Evolutionary conservation across 2,888 invertebrate genomes (phyloP), one percentile per base, ranked within the genome.

Genomic region (Campaea margaritaria): DNA sequence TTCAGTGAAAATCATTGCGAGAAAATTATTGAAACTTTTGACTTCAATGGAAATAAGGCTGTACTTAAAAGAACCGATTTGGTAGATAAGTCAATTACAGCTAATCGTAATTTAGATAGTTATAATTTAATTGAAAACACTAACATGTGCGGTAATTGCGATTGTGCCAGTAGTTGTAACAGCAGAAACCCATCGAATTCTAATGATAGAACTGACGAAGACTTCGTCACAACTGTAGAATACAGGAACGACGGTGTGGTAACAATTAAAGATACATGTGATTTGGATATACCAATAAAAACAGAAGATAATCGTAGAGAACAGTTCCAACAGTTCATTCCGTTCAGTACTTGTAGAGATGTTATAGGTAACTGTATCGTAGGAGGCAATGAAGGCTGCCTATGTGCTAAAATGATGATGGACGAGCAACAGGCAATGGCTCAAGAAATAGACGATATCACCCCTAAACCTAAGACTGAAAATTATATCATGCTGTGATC

Each of bases 361-460:
- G 75, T 86, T 2, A 73, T 92, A 31, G 92, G 92, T 9, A 89
- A 83, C 54, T 92, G 92, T 63, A 87, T 92, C 61, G 89, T 87
- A 0, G 89, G 85, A 67, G 89, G 86, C 0, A 86, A 81, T 4
- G 91, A 89, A 11, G 86, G 82, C 2, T 92, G 92, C 63, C 70
- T 91, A 0, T 91, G 92, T 68, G 91, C 89, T 0, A 87, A 78
- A 70, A 92, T 92, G 91, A 68, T 79, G 10, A 68, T 82, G 0
- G 85, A 87, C 55, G 86, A 89, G n/a, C 79, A 81, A 34, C 81
- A 81, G 68, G 78, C 77, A 9, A 82, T 76, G 47, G 79, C 82
- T 9, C 86, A 91, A 67, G 89, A 92, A 71, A 89, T 91, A 39
- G 89, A 88, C 31, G 89, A 91, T 68, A 84, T 92, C 14, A 90